Evolutionary conservation across 2,797 vertebrate genomes (phyloP), one percentile per base, ranked within the genome.

Genomic region (Poecilia picta): DNA sequence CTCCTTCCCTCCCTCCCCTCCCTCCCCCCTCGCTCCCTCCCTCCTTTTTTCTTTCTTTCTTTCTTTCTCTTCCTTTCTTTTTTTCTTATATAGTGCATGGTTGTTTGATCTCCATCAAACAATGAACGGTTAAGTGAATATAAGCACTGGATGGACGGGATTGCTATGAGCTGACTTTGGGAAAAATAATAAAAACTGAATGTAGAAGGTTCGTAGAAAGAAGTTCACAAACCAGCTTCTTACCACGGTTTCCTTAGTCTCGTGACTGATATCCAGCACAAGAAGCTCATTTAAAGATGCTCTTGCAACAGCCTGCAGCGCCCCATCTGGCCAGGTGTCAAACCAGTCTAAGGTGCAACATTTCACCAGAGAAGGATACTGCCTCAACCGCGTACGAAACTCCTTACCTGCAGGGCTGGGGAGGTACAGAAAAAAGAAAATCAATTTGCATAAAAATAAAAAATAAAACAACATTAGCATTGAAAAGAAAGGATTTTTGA

Each of bases 261-360:
- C 84, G 0, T 87, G 47, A 53, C 82, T 92, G 45, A 92, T 87
- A 25, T 96, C 96, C 47, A 97, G 91, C 79, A 96, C 95, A 1
- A 97, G 96, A 76, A 97, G 92, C 41, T 98, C 96, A 1, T 82
- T 92, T 66, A 99, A 93, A 92, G 96, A 97, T 10, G 85, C 96
- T 51, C 92, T 85, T 10, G 97, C 97, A 71, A 99, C 96, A 0
- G 96, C 97, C 73, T 96, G 91, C 81, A 99, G 94, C 31, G 97
- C 97, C 92, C 98, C 97, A 36, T 96, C 82, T n/a, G 98, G 97
- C 98, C 98, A 99, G 81, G 97, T 92, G 0, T 95, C 96, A 94
- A 98, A 99, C 97, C 98, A 99, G 94, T 98, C 96, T 6, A 98
- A 98, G 41, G 98, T 98, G 71, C 97, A 98, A 93, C 97, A 98